Conservation (phyloP, 2,113 vertebrate genomes). For the Megaceryle maxima region DNA sequence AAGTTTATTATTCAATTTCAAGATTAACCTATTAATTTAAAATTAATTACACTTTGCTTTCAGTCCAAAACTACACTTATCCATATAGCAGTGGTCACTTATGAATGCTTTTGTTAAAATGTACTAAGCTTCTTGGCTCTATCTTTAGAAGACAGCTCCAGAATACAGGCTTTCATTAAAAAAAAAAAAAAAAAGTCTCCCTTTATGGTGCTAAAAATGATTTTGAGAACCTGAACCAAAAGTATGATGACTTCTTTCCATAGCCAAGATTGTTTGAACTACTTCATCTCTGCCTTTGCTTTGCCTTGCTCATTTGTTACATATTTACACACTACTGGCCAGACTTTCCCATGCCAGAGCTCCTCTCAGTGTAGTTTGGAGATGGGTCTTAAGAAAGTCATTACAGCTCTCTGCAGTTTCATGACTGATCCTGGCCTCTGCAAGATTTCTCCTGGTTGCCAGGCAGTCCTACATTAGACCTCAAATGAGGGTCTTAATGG, state of each 20-base stretch:
- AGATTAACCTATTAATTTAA: background rate
- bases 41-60: background rate
- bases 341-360: conserved; percentile 32
- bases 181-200: background rate
- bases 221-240: conserved; percentile 16
- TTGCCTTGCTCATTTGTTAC: background rate
- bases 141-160: background rate
- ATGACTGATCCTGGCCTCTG: background rate
- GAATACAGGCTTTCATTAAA: background rate
- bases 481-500: background rate
- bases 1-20: background rate
- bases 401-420: background rate
- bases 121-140: background rate
- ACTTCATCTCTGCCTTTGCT: conserved; percentile 1
- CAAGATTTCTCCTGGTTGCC: background rate
- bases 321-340: background rate
- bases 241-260: background rate
- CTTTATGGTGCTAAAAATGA: background rate
- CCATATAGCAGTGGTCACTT: background rate
- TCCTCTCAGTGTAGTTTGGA: background rate
- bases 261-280: background rate
- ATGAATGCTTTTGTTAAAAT: background rate
- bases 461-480: background rate
- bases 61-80: background rate
- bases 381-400: conserved; percentile 44